Evolutionary conservation across 2,797 vertebrate genomes (phyloP), one percentile per base, ranked within the genome.

Genomic region (Sphaeramia orbicularis): DNA sequence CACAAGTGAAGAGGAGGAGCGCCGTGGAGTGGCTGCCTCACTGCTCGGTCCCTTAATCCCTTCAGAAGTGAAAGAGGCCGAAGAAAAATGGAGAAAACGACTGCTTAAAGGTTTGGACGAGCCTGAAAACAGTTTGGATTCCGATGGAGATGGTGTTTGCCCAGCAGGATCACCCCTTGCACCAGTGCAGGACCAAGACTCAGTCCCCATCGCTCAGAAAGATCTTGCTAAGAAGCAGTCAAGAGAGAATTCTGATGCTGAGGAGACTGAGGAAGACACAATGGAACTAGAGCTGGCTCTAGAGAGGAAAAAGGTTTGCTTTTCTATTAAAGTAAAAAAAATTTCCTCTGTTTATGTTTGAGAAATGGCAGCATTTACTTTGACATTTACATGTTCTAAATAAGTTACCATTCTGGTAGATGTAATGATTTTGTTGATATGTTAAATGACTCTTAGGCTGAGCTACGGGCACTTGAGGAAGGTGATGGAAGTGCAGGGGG

Each of bases 21-120:
- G 86, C 51, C 93, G 83, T 3, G 98, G 98, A 5, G 98, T 99
- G 47, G 98, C 98, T 0, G 97, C 96, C 0, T 95, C 96, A 21
- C 91, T 99, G 7, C 94, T 99, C 4, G 98, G 95, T 18, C 97
- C 98, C 0, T 92, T 99, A 0, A 90, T 99, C 76, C 96, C 98
- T 0, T 94, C 95, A 0, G 95, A 96, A 64, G 95, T 99, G 44
- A 99, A 99, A 85, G 96, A 97, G 65, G 95, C 97, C 27, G 98
- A 99, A 76, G 98, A 99, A 65, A 95, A 95, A 61, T 99, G 98
- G 98, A 93, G 98, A 54, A 97, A 97, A 74, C 96, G 88, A 65
- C 93, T 97, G 21, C 90, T 99, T n/a, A 96, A 95, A 74, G 91
- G 92, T 51, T 88, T 94, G 58, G 96, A 98, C 37, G 92, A 94